Evolutionary conservation across 2,113 vertebrate genomes (phyloP).

Genomic region (rabbit (Oryctolagus cuniculus)): DNA sequence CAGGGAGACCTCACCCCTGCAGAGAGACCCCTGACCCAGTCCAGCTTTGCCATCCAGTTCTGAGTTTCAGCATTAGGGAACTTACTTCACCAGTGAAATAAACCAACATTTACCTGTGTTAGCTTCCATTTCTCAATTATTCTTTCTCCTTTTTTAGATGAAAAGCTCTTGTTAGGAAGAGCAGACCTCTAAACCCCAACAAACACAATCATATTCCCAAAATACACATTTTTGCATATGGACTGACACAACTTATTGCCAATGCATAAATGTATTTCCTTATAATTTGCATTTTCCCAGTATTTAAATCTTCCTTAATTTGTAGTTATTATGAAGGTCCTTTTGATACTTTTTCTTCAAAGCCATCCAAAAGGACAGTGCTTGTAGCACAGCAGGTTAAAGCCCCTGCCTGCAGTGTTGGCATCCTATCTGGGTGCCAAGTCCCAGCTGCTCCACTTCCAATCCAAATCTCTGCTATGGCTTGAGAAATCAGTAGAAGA

Average conservation of each 20-base stretch:
- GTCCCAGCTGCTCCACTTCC: too few relatives aligned
- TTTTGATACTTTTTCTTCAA: neutral
- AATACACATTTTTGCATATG: neutral
- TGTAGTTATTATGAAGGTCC: neutral
- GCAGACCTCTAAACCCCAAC: neutral
- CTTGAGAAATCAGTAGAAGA: too few relatives aligned
- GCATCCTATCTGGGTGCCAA: too few relatives aligned
- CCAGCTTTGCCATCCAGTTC: neutral
- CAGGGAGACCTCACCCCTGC: neutral
- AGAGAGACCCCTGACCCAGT: neutral
- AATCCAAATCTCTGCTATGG: too few relatives aligned
- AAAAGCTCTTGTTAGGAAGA: neutral
- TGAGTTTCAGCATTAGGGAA: neutral
- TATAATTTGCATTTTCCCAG: neutral
- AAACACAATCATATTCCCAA: neutral
- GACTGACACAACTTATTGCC: neutral
- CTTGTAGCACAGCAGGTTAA: too few relatives aligned
- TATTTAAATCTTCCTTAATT: neutral
- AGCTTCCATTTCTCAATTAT: neutral
- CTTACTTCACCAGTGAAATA: neutral
- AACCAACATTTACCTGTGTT: neutral
- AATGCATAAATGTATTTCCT: neutral
- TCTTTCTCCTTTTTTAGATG: neutral
- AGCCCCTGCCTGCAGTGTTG: too few relatives aligned
- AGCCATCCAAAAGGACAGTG: too few relatives aligned